Percentiles rank a stretch among this genome's conserved stretches.
Conservation (phyloP, 2,888 invertebrate genomes). For the Dilophus febrilis region DNA sequence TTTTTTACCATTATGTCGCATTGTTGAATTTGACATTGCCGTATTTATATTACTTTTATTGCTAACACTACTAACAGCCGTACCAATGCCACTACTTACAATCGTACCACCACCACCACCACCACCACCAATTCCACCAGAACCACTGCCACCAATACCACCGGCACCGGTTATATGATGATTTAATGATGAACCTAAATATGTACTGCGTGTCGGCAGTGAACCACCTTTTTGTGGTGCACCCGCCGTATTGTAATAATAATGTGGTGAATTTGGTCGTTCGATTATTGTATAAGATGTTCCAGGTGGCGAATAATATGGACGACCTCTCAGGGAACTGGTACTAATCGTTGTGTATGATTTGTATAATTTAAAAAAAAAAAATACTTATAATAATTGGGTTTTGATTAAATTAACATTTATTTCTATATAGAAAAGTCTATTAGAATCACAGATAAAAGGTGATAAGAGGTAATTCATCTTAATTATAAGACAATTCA, state of each 20-base stretch:
- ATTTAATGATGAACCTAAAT: slow-evolving; percentile 46
- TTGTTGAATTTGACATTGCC: slow-evolving; percentile 27
- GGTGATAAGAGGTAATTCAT: too few relatives aligned
- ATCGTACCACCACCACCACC: slow-evolving; percentile 4
- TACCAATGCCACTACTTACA: not conserved
- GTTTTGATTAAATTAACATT: too few relatives aligned
- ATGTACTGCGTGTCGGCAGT: slow-evolving; percentile 37
- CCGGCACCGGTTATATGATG: slow-evolving; percentile 18
- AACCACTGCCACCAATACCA: slow-evolving; percentile 7
- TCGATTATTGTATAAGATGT: slow-evolving; percentile 81
- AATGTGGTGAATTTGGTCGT: slow-evolving; percentile 51
- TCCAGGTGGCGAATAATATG: slow-evolving; percentile 76
- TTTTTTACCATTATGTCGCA: slow-evolving; percentile 45
- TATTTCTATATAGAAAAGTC: too few relatives aligned
- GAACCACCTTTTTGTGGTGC: slow-evolving; percentile 27
- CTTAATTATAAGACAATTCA: too few relatives aligned
- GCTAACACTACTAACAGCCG: slow-evolving; percentile 5
- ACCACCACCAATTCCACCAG: slow-evolving; percentile 7
- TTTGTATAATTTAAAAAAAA: too few relatives aligned
- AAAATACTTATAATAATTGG: too few relatives aligned
- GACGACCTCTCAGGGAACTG: slow-evolving; percentile 36
- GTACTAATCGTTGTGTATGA: too few relatives aligned
- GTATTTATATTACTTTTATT: slow-evolving; percentile 29
- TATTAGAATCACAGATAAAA: too few relatives aligned
- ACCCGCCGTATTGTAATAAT: slow-evolving; percentile 32